A percentile compares a stretch with the other conserved stretches of the same genome.
phyloP scores from a whole-genome alignment of 35 echinoderm and acorn worm genomes.

The Ophioderma brevispina region DNA sequence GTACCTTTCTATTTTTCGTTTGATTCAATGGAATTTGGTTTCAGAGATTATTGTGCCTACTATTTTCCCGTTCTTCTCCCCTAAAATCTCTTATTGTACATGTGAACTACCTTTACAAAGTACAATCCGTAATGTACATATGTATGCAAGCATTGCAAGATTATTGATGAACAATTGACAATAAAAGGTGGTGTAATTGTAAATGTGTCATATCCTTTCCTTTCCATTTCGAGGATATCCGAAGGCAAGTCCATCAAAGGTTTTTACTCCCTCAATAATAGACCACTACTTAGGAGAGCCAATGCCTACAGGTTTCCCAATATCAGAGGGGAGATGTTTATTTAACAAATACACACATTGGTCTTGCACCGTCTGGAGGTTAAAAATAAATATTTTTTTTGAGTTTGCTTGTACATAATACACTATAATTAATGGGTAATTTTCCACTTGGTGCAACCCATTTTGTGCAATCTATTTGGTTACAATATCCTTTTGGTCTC shows the following conservation, averaged over 20 bases:
- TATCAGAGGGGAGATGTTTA: conserved; percentile 61
- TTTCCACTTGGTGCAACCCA: too few species aligned
- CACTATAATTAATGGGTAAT: too few species aligned
- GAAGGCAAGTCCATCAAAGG: conserved; percentile 53
- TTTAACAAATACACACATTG: conserved; percentile 87
- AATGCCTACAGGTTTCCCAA: conserved; percentile 75
- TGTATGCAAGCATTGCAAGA: neutral
- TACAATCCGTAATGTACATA: neutral
- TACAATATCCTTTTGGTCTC: too few species aligned
- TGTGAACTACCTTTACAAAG: neutral
- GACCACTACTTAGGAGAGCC: conserved; percentile 77
- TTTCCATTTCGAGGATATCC: conserved; percentile 48
- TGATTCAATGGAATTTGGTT: too few species aligned
- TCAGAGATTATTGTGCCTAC: too few species aligned
- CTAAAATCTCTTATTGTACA: neutral
- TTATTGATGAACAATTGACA: neutral
- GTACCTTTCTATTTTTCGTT: too few species aligned
- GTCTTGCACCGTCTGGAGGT: conserved; percentile 73
- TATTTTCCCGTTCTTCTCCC: neutral
- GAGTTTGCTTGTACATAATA: too few species aligned
- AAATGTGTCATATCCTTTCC: neutral
- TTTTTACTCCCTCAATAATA: conserved; percentile 70
- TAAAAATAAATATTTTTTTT: too few species aligned
- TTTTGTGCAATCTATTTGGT: too few species aligned
- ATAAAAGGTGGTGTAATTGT: neutral